A percentile compares a stretch with the other conserved stretches of the same genome.
These are phyloP conservation scores for Tachysurus vachellii DNA, from an alignment of 2,113 vertebrate genomes.

Conservation along the genomic window DNA sequence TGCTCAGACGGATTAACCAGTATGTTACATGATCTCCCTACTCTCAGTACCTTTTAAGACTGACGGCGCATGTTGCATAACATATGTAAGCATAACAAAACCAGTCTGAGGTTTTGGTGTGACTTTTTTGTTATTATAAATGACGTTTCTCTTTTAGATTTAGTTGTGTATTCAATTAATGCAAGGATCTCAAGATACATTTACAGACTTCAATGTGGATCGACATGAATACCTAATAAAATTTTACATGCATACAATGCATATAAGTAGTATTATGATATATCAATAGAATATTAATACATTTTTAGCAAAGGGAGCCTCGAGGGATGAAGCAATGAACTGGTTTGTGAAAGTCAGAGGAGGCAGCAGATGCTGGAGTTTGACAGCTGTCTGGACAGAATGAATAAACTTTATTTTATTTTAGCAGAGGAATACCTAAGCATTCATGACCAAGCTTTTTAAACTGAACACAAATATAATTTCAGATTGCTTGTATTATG, in stretches of 20 bases:
- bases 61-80: background rate
- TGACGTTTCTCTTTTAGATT: background rate
- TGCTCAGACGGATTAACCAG: background rate
- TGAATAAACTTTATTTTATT: no score
- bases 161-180: background rate
- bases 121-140: constrained; percentile 14
- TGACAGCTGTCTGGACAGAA: background rate
- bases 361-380: background rate
- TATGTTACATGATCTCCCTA: background rate
- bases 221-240: background rate
- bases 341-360: background rate
- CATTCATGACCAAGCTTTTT: background rate
- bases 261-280: background rate
- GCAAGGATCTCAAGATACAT: background rate
- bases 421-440: no score
- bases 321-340: background rate
- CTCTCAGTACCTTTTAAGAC: background rate
- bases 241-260: background rate
- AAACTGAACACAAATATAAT: background rate
- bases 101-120: background rate
- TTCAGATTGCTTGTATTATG: background rate
- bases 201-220: background rate
- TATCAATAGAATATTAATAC: background rate
- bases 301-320: background rate
- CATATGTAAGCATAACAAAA: background rate